A percentile compares a stretch with the other conserved stretches of the same genome.
Conservation (phyloP, 2,113 vertebrate genomes). For the Gorsachius goisagi region DNA sequence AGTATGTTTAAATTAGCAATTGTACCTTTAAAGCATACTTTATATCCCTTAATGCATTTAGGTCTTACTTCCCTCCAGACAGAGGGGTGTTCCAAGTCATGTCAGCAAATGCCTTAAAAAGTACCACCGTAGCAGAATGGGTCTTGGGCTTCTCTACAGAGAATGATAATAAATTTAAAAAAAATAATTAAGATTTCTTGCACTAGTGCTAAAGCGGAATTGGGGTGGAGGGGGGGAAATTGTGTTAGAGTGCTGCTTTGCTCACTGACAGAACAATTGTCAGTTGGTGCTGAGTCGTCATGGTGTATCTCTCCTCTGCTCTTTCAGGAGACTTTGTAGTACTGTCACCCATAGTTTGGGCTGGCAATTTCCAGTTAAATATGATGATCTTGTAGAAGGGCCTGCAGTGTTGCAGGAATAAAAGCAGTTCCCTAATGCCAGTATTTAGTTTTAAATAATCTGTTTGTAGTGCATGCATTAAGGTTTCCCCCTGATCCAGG, state of each 20-base stretch:
- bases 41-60: neutral
- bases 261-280: neutral
- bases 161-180: neutral
- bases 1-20: neutral
- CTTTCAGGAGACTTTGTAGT: neutral
- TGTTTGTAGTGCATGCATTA: neutral
- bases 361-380: neutral
- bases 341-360: accelerated
- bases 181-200: neutral
- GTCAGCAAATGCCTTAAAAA: neutral
- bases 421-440: neutral
- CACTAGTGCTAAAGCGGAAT: neutral
- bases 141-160: neutral
- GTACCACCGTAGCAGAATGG: neutral
- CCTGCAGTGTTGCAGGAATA: neutral
- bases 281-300: neutral
- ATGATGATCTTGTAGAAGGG: neutral
- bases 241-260: neutral
- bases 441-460: accelerated
- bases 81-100: neutral
- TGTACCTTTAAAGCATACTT: neutral
- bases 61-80: neutral
- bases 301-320: neutral
- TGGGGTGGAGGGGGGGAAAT: too few relatives aligned
- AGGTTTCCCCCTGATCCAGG: neutral